These are phyloP conservation scores for Hypanus sabinus DNA, from an alignment of 2,113 vertebrate genomes.

Conservation along the genomic window DNA sequence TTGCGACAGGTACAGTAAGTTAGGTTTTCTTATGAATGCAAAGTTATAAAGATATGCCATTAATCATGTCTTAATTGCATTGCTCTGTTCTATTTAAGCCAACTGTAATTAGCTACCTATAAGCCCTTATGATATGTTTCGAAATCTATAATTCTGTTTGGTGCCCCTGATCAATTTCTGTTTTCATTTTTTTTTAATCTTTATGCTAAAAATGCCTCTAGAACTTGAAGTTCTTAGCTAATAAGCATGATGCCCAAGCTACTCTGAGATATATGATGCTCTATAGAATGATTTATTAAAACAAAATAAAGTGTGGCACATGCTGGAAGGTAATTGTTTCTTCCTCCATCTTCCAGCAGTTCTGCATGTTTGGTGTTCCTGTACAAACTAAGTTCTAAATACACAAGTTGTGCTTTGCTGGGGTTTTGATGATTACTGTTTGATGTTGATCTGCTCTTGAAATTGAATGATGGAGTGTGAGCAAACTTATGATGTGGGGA, in stretches of 20 bases:
- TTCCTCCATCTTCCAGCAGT: no score
- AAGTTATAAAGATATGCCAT: not conserved
- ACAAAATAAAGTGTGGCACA: not conserved
- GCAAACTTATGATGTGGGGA: no score
- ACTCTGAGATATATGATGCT: not conserved
- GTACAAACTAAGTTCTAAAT: no score
- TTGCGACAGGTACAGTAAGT: slow-evolving; percentile 68
- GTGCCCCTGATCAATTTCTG: not conserved
- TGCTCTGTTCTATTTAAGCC: not conserved
- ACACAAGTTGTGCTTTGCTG: no score
- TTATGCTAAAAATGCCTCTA: not conserved
- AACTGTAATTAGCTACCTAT: not conserved
- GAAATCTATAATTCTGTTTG: not conserved
- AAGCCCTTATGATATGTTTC: not conserved
- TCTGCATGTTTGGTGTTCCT: no score
- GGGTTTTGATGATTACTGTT: no score
- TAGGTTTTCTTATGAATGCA: slow-evolving; percentile 11
- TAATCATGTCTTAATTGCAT: not conserved
- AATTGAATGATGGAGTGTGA: no score
- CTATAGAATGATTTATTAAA: not conserved
- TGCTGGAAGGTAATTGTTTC: no score
- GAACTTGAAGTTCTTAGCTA: not conserved
- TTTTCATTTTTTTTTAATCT: not conserved
- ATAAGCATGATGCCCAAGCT: not conserved
- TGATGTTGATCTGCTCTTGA: no score